Evolutionary conservation across 2,888 invertebrate genomes (phyloP).

Genomic region (Ennomos erosarius): DNA sequence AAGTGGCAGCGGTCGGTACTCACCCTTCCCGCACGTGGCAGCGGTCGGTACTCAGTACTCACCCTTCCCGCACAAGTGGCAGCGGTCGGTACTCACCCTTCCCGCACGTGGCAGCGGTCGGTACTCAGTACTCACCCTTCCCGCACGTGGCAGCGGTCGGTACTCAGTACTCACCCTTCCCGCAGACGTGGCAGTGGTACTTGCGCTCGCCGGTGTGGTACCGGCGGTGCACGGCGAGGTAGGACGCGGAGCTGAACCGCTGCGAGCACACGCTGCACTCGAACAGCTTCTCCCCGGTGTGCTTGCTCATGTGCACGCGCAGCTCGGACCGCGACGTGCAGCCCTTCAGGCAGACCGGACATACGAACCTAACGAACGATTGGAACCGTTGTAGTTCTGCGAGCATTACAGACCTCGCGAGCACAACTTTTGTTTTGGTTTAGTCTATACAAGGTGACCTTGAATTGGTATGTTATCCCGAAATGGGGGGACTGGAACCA

Average conservation of each 20-base stretch:
- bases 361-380: constrained; percentile 65
- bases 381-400: too few species aligned
- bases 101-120: constrained; percentile 57
- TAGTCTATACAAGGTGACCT: too few species aligned
- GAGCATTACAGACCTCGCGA: too few species aligned
- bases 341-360: constrained; percentile 75
- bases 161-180: constrained; percentile 67
- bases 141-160: constrained; percentile 72
- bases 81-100: too few species aligned
- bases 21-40: constrained; percentile 70
- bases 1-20: constrained; percentile 66
- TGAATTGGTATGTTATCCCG: too few species aligned
- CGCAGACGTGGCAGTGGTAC: constrained; percentile 69
- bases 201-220: constrained; percentile 71
- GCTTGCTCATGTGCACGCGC: constrained; percentile 71
- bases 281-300: constrained; percentile 78
- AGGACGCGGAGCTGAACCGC: constrained; percentile 75
- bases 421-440: too few species aligned
- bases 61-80: too few species aligned
- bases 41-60: constrained; percentile 67
- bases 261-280: constrained; percentile 69
- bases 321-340: constrained; percentile 78
- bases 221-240: constrained; percentile 75
- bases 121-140: constrained; percentile 67
- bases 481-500: too few species aligned